Conservation (phyloP, 23 tunicate genomes). For the Ciona savignyi region DNA sequence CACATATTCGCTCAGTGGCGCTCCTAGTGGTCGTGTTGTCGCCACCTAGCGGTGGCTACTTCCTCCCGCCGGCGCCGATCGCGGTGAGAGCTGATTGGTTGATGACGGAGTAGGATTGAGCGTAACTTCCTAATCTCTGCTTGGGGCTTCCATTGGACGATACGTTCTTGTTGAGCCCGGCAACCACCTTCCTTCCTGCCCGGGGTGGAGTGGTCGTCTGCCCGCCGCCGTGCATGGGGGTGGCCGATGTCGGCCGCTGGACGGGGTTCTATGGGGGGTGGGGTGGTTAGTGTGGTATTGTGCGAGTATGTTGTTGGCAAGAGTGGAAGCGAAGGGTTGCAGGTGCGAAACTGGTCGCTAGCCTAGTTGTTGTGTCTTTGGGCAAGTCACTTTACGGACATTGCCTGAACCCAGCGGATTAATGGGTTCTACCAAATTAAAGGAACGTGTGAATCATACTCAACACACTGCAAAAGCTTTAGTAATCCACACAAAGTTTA, state of each 20-base stretch:
- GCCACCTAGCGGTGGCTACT: slow-evolving; percentile 5
- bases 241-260: slow-evolving; percentile 40
- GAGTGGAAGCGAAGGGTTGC: too few relatives aligned
- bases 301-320: too few relatives aligned
- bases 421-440: too few relatives aligned
- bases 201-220: slow-evolving; percentile 67
- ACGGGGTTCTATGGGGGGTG: slow-evolving; percentile 26
- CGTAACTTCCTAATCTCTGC: slow-evolving; percentile 78
- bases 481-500: too few relatives aligned
- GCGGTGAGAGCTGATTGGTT: slow-evolving; percentile 77
- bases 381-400: too few relatives aligned
- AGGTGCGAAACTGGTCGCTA: too few relatives aligned
- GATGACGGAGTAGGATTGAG: slow-evolving; percentile 84
- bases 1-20: not conserved
- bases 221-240: slow-evolving; percentile 21
- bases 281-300: too few relatives aligned
- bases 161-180: slow-evolving; percentile 58
- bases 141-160: slow-evolving; percentile 88
- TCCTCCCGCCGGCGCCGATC: slow-evolving; percentile 66
- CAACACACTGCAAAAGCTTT: too few relatives aligned
- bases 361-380: too few relatives aligned
- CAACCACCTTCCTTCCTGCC: slow-evolving; percentile 52
- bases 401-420: too few relatives aligned
- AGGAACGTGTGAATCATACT: too few relatives aligned
- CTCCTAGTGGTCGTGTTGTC: not conserved